Percentiles rank a stretch among this genome's conserved stretches.
These are phyloP conservation scores for Rhinichthys klamathensis DNA, from an alignment of 2,113 vertebrate genomes.

Conservation along the genomic window DNA sequence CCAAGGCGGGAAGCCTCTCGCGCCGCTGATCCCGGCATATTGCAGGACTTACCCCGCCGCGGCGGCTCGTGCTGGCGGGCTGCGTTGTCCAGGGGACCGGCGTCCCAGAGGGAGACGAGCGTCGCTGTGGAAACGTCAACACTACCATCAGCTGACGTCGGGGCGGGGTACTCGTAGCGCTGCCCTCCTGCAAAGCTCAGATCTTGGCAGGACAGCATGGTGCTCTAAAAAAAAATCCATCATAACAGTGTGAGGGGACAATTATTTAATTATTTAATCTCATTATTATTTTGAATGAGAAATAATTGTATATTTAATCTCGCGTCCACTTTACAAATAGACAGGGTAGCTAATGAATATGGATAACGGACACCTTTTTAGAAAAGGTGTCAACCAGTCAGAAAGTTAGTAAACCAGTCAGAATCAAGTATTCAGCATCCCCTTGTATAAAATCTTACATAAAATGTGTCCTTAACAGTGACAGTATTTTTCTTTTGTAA, in stretches of 20 bases:
- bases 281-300: not conserved
- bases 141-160: slow-evolving; percentile 73
- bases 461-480: not conserved
- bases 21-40: slow-evolving; percentile 50
- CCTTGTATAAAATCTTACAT: not conserved
- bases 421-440: too few relatives aligned
- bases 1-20: slow-evolving; percentile 46
- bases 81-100: slow-evolving; percentile 75
- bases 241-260: slow-evolving; percentile 3
- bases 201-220: slow-evolving; percentile 79
- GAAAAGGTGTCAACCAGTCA: too few relatives aligned
- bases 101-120: slow-evolving; percentile 81
- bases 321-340: not conserved
- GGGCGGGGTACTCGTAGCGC: slow-evolving; percentile 71
- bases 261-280: not conserved
- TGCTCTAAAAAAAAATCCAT: slow-evolving; percentile 72
- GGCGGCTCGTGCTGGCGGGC: slow-evolving; percentile 68
- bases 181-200: slow-evolving; percentile 77
- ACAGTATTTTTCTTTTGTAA: not conserved
- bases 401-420: too few relatives aligned
- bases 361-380: too few relatives aligned
- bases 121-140: slow-evolving; percentile 90
- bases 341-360: too few relatives aligned
- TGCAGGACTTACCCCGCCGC: slow-evolving; percentile 67
- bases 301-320: not conserved